Conservation (phyloP, 2,888 invertebrate species). For the Gnatocerus cornutus region DNA sequence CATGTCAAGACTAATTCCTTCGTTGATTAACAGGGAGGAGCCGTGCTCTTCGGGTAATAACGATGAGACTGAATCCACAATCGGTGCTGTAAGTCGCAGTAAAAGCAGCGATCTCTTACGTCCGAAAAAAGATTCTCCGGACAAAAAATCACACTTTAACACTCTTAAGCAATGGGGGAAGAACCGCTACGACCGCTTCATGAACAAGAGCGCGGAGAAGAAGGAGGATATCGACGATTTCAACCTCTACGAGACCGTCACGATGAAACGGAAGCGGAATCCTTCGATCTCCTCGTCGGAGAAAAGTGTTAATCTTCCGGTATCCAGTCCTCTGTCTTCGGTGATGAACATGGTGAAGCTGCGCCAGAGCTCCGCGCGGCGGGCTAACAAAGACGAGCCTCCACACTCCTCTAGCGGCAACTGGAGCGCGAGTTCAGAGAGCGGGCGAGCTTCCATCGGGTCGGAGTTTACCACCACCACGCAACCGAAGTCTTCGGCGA, state of each 20-base stretch:
- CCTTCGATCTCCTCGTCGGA: slow-evolving; percentile 83
- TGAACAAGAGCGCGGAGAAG: slow-evolving; percentile 78
- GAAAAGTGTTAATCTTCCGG: slow-evolving; percentile 78
- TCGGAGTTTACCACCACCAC: slow-evolving; percentile 86
- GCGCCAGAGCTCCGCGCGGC: slow-evolving; percentile 82
- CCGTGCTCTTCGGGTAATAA: slow-evolving; percentile 61
- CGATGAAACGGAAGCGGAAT: slow-evolving; percentile 80
- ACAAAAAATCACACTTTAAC: slow-evolving; percentile 83
- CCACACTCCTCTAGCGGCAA: slow-evolving; percentile 94
- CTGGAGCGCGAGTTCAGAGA: slow-evolving; percentile 95
- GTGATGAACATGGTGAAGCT: slow-evolving; percentile 81
- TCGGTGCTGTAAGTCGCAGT: slow-evolving; percentile 77
- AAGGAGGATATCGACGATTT: slow-evolving; percentile 74
- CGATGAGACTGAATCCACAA: slow-evolving; percentile 72
- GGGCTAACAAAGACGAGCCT: slow-evolving; percentile 82
- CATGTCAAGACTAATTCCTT: slow-evolving; percentile 53
- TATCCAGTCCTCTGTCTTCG: slow-evolving; percentile 72
- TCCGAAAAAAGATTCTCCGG: slow-evolving; percentile 75
- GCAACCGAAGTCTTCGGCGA: slow-evolving; percentile 80
- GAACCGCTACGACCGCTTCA: slow-evolving; percentile 83
- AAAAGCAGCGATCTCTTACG: slow-evolving; percentile 84
- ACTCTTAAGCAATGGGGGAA: slow-evolving; percentile 90
- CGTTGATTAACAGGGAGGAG: slow-evolving; percentile 65
- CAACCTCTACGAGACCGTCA: slow-evolving; percentile 80
- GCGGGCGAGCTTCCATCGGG: slow-evolving; percentile 88